Conservation (phyloP, 2,797 vertebrate genomes). For the Masticophis lateralis region DNA sequence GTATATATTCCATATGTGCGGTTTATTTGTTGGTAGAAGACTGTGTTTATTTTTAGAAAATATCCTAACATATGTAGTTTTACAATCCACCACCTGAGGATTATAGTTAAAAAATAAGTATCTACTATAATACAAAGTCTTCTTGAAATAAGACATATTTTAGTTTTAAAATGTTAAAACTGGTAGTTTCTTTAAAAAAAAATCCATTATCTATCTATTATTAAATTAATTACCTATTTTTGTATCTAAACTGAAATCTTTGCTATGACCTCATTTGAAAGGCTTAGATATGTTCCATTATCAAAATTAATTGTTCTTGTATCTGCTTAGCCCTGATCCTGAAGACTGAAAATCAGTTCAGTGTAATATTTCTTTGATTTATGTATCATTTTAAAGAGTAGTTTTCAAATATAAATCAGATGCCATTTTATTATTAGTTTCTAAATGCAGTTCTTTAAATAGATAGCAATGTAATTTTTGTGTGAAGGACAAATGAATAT, state of each 20-base stretch:
- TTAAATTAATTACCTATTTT: not conserved
- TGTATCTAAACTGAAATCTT: not conserved
- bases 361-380: not conserved
- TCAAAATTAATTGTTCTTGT: not conserved
- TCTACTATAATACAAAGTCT: not conserved
- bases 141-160: not conserved
- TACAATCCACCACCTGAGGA: not conserved
- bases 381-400: not conserved
- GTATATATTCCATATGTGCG: too few species aligned
- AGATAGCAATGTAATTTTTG: not conserved
- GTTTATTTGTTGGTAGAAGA: not conserved
- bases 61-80: not conserved
- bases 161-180: not conserved
- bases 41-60: not conserved
- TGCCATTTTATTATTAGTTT: not conserved
- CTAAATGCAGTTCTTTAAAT: not conserved
- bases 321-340: not conserved
- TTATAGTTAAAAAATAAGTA: not conserved
- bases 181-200: not conserved
- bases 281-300: not conserved
- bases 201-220: not conserved
- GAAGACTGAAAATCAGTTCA: conserved; percentile 9
- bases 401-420: not conserved
- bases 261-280: not conserved
- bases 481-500: not conserved